These are phyloP conservation scores for Raja brachyura DNA, from an alignment of 2,113 vertebrate species.

Conservation along the genomic window DNA sequence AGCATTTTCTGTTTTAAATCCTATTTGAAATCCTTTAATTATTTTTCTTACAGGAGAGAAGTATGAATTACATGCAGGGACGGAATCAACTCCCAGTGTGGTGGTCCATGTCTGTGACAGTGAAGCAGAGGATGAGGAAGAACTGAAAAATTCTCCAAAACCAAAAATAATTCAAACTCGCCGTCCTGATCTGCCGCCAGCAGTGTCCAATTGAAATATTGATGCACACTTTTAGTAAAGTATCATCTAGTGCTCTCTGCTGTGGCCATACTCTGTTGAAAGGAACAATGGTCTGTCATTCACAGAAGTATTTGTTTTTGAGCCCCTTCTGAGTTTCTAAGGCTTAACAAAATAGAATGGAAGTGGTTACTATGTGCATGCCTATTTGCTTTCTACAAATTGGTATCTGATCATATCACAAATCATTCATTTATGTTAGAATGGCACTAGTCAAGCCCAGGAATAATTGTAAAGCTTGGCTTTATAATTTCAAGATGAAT, in stretches of 20 bases:
- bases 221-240: conserved; percentile 20
- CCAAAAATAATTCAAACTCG: conserved; percentile 80
- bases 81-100: conserved; percentile 76
- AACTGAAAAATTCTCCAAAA: conserved; percentile 72
- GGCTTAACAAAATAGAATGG: conserved; percentile 27
- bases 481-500: conserved; percentile 26
- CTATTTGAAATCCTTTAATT: not conserved
- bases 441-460: conserved; percentile 23
- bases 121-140: conserved; percentile 67
- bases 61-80: conserved; percentile 75
- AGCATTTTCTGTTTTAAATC: not conserved
- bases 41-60: conserved; percentile 66
- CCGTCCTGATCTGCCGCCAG: conserved; percentile 66
- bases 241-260: conserved; percentile 33
- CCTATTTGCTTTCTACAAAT: conserved; percentile 16
- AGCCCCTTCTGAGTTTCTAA: not conserved
- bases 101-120: conserved; percentile 79
- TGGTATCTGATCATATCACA: conserved; percentile 36
- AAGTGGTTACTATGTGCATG: conserved; percentile 33
- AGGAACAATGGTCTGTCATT: conserved; percentile 30
- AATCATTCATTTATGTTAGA: conserved; percentile 30
- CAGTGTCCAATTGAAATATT: conserved; percentile 67
- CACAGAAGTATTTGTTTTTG: conserved; percentile 36
- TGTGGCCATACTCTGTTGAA: conserved; percentile 21
- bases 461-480: conserved; percentile 4